Evolutionary conservation across 1,140 invertebrate genomes (phyloP), one percentile per base, ranked within the genome.

Genomic region (Drosophila fuyamai): DNA sequence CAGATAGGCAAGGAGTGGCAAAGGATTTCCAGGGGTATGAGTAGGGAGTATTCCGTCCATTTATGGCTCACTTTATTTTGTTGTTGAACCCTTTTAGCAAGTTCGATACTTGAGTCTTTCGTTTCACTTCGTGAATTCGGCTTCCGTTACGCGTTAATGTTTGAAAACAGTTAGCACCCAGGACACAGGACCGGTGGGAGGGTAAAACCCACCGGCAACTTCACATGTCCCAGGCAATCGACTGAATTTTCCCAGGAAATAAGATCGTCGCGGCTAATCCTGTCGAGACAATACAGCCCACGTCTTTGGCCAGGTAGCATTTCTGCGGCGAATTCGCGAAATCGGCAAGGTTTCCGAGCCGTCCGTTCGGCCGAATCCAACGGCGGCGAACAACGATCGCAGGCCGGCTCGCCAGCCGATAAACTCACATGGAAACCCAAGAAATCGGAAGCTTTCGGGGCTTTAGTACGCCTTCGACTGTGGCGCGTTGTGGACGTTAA

Each of bases 401-500:
- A 56, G 63, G 53, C 63, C 70, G 63, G 74, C 16, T 51, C 18
- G 13, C 55, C 18, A 59, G 43, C 43, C 32, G 41, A 47, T 51
- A 36, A 36, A 36, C 29, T 6, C 5, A 16, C 18, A 9, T n/a
- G 16, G 14, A 47, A 38, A 38, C 27, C 16, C 10, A 41, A 57
- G 66, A 48, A 35, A 56, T 50, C 51, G 44, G 36, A 47, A 86
- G 84, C 83, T 89, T 80, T 54, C 38, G 38, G 16, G 36, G 57
- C 60, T 55, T 76, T 48, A 88, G 84, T 88, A 46, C 71, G 73
- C 76, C 47, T 89, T 84, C 55, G 63, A 81, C 84, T 84, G 80
- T 80, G 73, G 68, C 79, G 83, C 84, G 83, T 54, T 76, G 55
- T 68, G 59, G 80, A 89, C 84, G 84, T 78, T 71, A 35, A 89